A percentile compares a stretch with the other conserved stretches of the same genome.
Conservation (phyloP, 2,888 invertebrate genomes). For the Cybosia mesomella region DNA sequence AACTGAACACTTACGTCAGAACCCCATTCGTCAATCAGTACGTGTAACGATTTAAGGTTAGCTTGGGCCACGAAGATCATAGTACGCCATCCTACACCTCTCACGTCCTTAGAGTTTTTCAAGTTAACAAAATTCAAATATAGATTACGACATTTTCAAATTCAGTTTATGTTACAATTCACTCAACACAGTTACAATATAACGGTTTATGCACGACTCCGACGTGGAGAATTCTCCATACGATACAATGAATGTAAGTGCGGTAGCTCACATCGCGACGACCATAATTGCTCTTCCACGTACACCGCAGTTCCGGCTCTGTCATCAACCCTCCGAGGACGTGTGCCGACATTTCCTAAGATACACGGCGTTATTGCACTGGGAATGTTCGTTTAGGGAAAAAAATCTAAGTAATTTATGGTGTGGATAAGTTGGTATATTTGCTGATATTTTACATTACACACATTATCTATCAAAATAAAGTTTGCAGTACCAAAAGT, state of each 20-base stretch:
- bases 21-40: too few relatives aligned
- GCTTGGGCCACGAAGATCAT: too few relatives aligned
- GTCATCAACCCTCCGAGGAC: conserved; percentile 22
- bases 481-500: too few relatives aligned
- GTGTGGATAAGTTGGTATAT: not conserved
- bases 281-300: conserved; percentile 42
- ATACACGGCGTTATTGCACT: not conserved
- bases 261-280: conserved; percentile 12
- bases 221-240: not conserved
- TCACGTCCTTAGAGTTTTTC: too few relatives aligned
- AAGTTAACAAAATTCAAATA: not conserved
- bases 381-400: not conserved
- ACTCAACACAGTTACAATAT: not conserved
- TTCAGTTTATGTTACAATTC: not conserved
- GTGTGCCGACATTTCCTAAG: not conserved
- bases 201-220: not conserved
- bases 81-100: too few relatives aligned
- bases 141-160: not conserved
- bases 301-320: conserved; percentile 40
- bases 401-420: not conserved
- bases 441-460: not conserved
- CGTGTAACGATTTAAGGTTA: too few relatives aligned
- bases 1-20: too few relatives aligned
- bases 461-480: too few relatives aligned
- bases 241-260: conserved; percentile 9